Evolutionary conservation across 2,113 vertebrate genomes (phyloP), one percentile per base, ranked within the genome.

Genomic region (Chaetura pelagica): DNA sequence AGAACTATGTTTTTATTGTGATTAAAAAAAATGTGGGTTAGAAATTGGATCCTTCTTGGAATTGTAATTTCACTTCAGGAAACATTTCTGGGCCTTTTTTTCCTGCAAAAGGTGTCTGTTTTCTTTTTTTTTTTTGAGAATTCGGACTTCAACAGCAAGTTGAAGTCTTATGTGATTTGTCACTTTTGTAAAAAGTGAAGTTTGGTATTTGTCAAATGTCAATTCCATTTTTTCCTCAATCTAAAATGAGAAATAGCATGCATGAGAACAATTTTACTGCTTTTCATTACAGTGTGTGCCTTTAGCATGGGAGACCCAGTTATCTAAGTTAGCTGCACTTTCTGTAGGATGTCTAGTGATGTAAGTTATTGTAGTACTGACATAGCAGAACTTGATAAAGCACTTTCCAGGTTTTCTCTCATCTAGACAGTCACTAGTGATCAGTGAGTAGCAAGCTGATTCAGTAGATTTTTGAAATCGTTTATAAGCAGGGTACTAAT

Each of bases 1-100:
- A 51, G 16, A 59, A n/a, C 20, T 34, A 24, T 0, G 0, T 67
- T 87, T 75, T 0, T 1, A 11, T 11, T 84, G 11, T 85, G 21
- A 42, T 10, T 49, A 76, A 68, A 46, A 64, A 20, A 46, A 46
- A 46, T 15, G 40, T 48, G 14, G 6, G 44, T 77, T 57, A 57
- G 15, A 12, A 49, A 7, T 34, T 2, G 2, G 3, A 55, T 67
- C 6, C 9, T 73, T 73, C n/a, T n/a, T 71, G 9, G 10, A 79
- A 68, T 38, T 16, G 4, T 61, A 67, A 35, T 58, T 87, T 66
- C 18, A 57, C 29, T 61, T 40, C 30, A 32, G 30, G 10, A 87
- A 72, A 64, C 18, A 55, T 14, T 78, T n/a, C 7, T 54, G 9
- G n/a, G 14, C 22, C 59, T 0, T 2, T 58, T 62, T 69, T 71